These are phyloP conservation scores for Ceratoteleas bidentatus DNA, from an alignment of 1,140 invertebrate species.

Conservation along the genomic window DNA sequence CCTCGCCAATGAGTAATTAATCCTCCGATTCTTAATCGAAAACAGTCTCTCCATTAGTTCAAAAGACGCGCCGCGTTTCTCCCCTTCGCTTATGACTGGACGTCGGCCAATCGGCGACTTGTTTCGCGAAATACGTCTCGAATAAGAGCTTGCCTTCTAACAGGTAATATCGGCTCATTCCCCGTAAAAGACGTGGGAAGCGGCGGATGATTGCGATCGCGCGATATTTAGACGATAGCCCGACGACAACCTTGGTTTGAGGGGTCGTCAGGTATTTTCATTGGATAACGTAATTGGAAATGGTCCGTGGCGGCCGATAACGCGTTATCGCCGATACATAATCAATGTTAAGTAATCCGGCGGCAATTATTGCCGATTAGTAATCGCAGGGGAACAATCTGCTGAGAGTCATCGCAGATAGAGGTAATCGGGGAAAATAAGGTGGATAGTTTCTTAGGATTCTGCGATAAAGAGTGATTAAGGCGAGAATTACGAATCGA, in stretches of 20 bases:
- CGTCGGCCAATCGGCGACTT: constrained; percentile 33
- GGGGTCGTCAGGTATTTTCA: background rate
- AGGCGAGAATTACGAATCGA: too few relatives aligned
- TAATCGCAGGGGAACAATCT: background rate
- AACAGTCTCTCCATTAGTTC: constrained; percentile 36
- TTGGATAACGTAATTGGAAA: too few relatives aligned
- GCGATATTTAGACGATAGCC: constrained; percentile 23
- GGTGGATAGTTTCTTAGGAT: too few relatives aligned
- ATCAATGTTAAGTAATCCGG: background rate
- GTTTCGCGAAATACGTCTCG: constrained; percentile 45
- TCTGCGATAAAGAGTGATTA: too few relatives aligned
- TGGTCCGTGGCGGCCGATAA: background rate
- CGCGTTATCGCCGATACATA: background rate
- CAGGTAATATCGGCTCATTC: constrained; percentile 58
- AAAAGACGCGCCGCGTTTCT: constrained; percentile 39
- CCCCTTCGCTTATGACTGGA: constrained; percentile 31
- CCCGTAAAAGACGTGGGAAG: constrained; percentile 28
- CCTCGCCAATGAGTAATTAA: constrained; percentile 35
- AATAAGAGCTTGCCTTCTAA: constrained; percentile 38
- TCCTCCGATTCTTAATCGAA: constrained; percentile 39
- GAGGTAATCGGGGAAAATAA: too few relatives aligned
- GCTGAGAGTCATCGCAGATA: too few relatives aligned
- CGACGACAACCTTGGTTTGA: background rate
- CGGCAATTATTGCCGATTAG: background rate
- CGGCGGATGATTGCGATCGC: constrained; percentile 35